These are phyloP conservation scores for Astropecten irregularis DNA, from an alignment of 53 echinoderm and acorn worm genomes.

Conservation along the genomic window DNA sequence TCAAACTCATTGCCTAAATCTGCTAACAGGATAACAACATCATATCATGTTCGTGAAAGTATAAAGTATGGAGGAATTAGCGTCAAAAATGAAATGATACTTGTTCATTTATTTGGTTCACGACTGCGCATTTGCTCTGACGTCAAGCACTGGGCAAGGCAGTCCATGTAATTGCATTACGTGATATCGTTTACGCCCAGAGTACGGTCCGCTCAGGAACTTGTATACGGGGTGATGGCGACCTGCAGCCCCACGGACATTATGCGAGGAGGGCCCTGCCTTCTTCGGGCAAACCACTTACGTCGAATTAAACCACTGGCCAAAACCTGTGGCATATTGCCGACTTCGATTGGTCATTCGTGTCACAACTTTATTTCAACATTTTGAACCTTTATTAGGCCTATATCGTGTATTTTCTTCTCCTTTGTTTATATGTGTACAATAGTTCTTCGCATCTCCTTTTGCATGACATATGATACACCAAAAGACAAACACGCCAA, in stretches of 20 bases:
- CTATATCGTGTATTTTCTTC: too few relatives aligned
- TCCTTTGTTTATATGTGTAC: too few relatives aligned
- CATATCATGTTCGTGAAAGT: constrained; percentile 1
- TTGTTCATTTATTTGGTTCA: background rate
- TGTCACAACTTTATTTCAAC: constrained; percentile 13
- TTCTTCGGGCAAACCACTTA: background rate
- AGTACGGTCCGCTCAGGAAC: too few relatives aligned
- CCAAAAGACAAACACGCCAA: too few relatives aligned
- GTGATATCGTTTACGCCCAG: constrained; percentile 13
- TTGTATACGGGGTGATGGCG: too few relatives aligned
- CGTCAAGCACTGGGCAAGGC: constrained; percentile 26
- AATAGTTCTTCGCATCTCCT: too few relatives aligned
- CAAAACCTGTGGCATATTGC: background rate
- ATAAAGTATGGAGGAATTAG: background rate
- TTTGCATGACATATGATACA: too few relatives aligned
- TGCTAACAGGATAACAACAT: too few relatives aligned
- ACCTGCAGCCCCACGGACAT: background rate
- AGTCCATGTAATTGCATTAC: constrained; percentile 4
- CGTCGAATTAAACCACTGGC: constrained; percentile 16
- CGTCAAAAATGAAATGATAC: background rate
- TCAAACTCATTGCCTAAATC: too few relatives aligned
- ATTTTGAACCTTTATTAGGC: constrained; percentile 1
- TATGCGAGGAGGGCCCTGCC: background rate
- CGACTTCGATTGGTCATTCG: constrained; percentile 20
- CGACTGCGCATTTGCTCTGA: background rate